These are phyloP conservation scores for Phrynocephalus forsythii DNA, from an alignment of 2,797 vertebrate genomes.

Conservation along the genomic window DNA sequence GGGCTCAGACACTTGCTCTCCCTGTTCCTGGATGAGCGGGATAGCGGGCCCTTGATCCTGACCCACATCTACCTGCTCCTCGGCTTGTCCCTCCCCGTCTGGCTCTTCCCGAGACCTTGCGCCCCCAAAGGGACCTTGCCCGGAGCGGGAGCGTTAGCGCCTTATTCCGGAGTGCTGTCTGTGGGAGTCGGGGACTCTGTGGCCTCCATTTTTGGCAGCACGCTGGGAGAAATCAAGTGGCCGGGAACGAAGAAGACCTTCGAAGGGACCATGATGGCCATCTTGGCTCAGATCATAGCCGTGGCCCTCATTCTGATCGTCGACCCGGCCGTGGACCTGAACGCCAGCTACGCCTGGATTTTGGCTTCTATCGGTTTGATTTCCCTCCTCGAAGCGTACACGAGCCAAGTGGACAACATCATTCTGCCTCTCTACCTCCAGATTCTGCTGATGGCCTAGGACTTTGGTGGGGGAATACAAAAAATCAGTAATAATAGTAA, in stretches of 20 bases:
- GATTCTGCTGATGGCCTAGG: constrained; percentile 90
- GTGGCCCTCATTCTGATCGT: constrained; percentile 95
- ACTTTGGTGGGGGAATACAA: neutral
- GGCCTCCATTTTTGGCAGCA: constrained; percentile 92
- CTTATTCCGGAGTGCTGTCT: constrained; percentile 92
- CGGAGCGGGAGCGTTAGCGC: constrained; percentile 87
- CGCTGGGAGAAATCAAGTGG: constrained; percentile 94
- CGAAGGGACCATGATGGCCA: constrained; percentile 93
- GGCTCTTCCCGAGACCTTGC: constrained; percentile 92
- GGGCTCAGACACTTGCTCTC: constrained; percentile 88
- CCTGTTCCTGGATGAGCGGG: constrained; percentile 94
- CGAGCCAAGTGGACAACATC: constrained; percentile 96
- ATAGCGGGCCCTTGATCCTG: constrained; percentile 94
- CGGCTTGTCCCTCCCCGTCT: constrained; percentile 94
- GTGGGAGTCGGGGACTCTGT: constrained; percentile 95
- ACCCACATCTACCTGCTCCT: constrained; percentile 95
- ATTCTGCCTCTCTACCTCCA: constrained; percentile 96
- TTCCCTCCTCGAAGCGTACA: constrained; percentile 94
- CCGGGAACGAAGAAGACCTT: constrained; percentile 97
- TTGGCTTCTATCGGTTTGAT: constrained; percentile 91
- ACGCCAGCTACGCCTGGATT: constrained; percentile 93
- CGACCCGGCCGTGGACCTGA: constrained; percentile 89
- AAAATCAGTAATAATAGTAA: neutral
- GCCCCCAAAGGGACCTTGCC: constrained; percentile 84
- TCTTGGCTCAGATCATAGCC: constrained; percentile 96